Conservation (phyloP, 2,888 invertebrate species). For the Epinotia brunnichana region DNA sequence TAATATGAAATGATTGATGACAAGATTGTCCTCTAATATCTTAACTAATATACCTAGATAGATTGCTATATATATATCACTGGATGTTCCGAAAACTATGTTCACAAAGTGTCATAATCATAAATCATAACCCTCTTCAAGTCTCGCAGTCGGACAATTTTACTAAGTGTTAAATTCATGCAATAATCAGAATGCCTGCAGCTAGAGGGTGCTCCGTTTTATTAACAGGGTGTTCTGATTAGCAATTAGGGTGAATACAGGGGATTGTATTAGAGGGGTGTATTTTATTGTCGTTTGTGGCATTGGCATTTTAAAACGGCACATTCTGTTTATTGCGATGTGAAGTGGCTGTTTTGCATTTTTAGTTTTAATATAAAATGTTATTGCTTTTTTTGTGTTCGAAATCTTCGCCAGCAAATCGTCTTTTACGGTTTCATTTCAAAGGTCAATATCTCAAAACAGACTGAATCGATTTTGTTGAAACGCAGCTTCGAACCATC, state of each 20-base stretch:
- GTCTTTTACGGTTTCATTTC: too few species aligned
- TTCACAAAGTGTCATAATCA: background rate
- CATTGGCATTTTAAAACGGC: conserved; percentile 23
- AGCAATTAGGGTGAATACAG: conserved; percentile 45
- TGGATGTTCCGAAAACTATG: background rate
- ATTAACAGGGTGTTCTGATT: conserved; percentile 59
- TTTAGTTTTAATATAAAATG: background rate
- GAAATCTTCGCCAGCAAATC: background rate
- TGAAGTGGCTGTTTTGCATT: background rate
- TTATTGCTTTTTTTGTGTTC: background rate
- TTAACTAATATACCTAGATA: too few species aligned
- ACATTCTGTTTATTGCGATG: conserved; percentile 4
- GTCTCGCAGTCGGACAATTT: conserved; percentile 55
- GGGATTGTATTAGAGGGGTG: conserved; percentile 12
- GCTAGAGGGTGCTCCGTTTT: conserved; percentile 22
- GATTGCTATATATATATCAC: too few species aligned
- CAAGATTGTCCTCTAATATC: too few species aligned
- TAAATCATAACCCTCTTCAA: conserved; percentile 15
- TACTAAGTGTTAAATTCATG: conserved; percentile 61
- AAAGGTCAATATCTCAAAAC: too few species aligned
- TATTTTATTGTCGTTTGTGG: conserved; percentile 25
- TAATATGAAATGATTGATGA: too few species aligned
- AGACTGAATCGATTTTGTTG: too few species aligned
- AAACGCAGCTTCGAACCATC: too few species aligned
- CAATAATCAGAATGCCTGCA: conserved; percentile 7